A percentile compares a stretch with the other conserved stretches of the same genome.
These are phyloP conservation scores for Clarias pachynema DNA, from an alignment of 2,797 vertebrate genomes.

Conservation along the genomic window DNA sequence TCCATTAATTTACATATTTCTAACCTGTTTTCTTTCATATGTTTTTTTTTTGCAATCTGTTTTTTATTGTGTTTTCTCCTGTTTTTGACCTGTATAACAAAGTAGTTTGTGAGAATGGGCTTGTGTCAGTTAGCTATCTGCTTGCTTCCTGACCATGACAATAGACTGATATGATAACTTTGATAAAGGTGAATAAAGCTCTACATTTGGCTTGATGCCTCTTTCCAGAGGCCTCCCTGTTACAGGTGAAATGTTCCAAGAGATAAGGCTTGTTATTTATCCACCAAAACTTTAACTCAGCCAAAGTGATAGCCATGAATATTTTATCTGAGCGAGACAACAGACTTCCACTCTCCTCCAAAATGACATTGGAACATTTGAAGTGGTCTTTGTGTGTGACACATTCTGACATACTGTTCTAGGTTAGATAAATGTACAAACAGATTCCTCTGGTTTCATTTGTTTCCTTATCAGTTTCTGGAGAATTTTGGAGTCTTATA, in stretches of 20 bases:
- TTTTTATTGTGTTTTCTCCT: neutral
- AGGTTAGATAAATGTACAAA: slow-evolving; percentile 28
- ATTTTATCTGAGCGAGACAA: slow-evolving; percentile 19
- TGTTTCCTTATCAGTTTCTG: slow-evolving; percentile 17
- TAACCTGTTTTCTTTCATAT: neutral
- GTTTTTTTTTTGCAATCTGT: no score
- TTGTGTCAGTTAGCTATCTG: neutral
- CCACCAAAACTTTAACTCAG: slow-evolving; percentile 13
- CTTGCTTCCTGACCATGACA: neutral
- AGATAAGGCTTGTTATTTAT: slow-evolving; percentile 30
- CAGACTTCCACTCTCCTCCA: slow-evolving; percentile 5
- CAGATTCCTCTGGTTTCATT: slow-evolving; percentile 11
- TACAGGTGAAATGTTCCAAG: slow-evolving; percentile 14
- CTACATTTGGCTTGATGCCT: neutral
- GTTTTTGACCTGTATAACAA: neutral
- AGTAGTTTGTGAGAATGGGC: neutral
- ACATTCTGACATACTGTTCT: slow-evolving; percentile 29
- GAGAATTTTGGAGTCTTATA: neutral
- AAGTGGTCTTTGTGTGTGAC: slow-evolving; percentile 40
- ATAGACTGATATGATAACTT: neutral
- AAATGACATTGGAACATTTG: slow-evolving; percentile 49
- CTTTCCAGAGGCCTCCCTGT: neutral
- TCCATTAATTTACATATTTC: neutral
- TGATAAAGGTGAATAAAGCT: neutral
- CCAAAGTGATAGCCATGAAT: slow-evolving; percentile 11